These are phyloP conservation scores for Bubalus kerabau DNA, from an alignment of 2,113 vertebrate genomes.

Conservation along the genomic window DNA sequence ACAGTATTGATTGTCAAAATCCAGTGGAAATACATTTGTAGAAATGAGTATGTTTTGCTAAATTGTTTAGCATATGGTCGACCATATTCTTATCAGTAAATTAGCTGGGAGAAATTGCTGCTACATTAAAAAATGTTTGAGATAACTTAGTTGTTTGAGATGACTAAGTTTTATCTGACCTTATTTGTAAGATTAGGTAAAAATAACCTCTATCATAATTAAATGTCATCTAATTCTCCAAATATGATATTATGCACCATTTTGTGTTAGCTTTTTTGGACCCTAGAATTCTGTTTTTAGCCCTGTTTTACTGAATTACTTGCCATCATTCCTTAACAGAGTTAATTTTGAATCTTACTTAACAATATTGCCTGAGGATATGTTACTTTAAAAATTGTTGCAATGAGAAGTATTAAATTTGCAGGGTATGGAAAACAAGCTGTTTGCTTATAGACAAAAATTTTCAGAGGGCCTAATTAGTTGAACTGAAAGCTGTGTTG, in stretches of 20 bases:
- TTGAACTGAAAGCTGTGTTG: not conserved
- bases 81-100: not conserved
- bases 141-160: not conserved
- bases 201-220: not conserved
- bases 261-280: not conserved
- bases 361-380: slow-evolving; percentile 13
- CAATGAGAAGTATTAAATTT: slow-evolving; percentile 27
- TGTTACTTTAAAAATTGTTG: slow-evolving; percentile 36
- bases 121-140: not conserved
- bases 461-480: slow-evolving; percentile 56
- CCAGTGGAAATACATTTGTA: not conserved
- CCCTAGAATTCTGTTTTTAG: not conserved
- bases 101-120: not conserved
- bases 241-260: not conserved
- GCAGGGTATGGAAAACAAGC: slow-evolving; percentile 32
- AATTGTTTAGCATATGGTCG: not conserved
- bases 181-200: not conserved
- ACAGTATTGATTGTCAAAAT: not conserved
- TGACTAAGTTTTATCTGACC: not conserved
- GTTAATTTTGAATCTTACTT: slow-evolving; percentile 42
- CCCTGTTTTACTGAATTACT: not conserved
- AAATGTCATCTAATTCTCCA: not conserved
- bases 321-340: slow-evolving; percentile 18
- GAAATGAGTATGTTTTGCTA: not conserved
- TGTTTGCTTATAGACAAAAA: slow-evolving; percentile 27